Evolutionary conservation across 2,888 invertebrate genomes (phyloP).

Genomic region (Saturnia pavonia): DNA sequence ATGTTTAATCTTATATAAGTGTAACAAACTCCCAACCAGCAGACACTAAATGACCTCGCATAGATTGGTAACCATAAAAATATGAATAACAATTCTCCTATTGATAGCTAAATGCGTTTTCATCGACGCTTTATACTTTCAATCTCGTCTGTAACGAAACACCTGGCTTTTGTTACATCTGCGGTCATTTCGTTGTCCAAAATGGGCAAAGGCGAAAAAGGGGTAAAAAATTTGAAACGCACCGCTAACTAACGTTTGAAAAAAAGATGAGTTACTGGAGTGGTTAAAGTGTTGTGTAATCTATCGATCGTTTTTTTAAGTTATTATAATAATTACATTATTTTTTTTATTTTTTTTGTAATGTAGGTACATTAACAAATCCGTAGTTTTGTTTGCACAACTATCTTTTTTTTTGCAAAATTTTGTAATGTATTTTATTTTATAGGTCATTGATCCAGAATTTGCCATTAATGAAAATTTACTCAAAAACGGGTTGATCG

Average conservation of each 20-base stretch:
- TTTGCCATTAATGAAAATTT: too few relatives aligned
- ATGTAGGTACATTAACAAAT: too few relatives aligned
- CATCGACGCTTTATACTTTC: constrained; percentile 17
- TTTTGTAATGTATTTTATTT: too few relatives aligned
- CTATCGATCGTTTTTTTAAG: constrained; percentile 4
- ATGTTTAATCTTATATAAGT: constrained; percentile 6
- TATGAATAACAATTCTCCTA: constrained; percentile 16
- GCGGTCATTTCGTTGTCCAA: constrained; percentile 67
- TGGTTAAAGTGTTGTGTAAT: not conserved
- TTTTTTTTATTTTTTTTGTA: not conserved
- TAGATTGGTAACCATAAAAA: constrained; percentile 13
- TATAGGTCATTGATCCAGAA: too few relatives aligned
- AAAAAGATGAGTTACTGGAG: constrained; percentile 4
- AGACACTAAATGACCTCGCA: constrained; percentile 14
- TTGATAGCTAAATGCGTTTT: constrained; percentile 16
- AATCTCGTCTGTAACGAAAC: constrained; percentile 34
- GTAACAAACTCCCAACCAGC: not conserved
- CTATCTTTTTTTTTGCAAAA: not conserved
- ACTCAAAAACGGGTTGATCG: too few relatives aligned
- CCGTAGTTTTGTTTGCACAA: not conserved
- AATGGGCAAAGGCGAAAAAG: constrained; percentile 41
- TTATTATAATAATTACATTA: not conserved
- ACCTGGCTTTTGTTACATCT: constrained; percentile 66
- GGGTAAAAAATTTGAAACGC: constrained; percentile 41
- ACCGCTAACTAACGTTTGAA: constrained; percentile 19